Evolutionary conservation across 64 coral and sea anemone genomes (phyloP).

Genomic region (Porites lutea): DNA sequence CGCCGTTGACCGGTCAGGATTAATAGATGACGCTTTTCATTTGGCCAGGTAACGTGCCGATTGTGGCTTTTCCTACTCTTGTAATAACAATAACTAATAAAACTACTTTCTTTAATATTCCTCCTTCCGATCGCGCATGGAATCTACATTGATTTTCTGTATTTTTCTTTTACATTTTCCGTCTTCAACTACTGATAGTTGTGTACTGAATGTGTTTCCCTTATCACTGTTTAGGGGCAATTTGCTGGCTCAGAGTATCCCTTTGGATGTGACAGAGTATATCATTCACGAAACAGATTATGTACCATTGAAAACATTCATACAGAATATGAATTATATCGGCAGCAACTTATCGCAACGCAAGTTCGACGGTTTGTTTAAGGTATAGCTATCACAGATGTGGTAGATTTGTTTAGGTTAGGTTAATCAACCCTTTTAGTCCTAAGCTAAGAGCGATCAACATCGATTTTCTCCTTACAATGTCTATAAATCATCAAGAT

Average conservation of each 20-base stretch:
- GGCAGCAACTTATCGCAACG: conserved; percentile 35
- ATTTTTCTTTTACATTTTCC: too few species aligned
- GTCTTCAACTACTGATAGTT: neutral
- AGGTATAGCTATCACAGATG: conserved; percentile 16
- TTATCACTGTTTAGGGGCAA: conserved; percentile 61
- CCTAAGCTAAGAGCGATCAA: too few species aligned
- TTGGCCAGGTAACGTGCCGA: conserved; percentile 67
- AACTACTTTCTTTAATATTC: too few species aligned
- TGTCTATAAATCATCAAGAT: too few species aligned
- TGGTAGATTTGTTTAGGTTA: neutral
- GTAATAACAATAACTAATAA: too few species aligned
- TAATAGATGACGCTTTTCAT: conserved; percentile 81
- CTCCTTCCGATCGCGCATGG: too few species aligned
- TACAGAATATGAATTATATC: conserved; percentile 67
- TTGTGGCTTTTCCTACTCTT: too few species aligned
- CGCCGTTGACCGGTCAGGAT: conserved; percentile 74
- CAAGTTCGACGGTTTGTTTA: conserved; percentile 9
- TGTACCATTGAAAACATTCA: conserved; percentile 51
- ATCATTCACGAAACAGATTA: conserved; percentile 65
- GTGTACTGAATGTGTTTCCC: neutral
- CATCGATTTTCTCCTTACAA: too few species aligned
- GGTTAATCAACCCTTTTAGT: too few species aligned
- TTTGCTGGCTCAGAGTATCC: conserved; percentile 48
- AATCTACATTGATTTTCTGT: too few species aligned
- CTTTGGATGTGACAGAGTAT: conserved; percentile 67